Evolutionary conservation across 2,888 invertebrate genomes (phyloP), one percentile per base, ranked within the genome.

Genomic region (Matsumyia berberina): DNA sequence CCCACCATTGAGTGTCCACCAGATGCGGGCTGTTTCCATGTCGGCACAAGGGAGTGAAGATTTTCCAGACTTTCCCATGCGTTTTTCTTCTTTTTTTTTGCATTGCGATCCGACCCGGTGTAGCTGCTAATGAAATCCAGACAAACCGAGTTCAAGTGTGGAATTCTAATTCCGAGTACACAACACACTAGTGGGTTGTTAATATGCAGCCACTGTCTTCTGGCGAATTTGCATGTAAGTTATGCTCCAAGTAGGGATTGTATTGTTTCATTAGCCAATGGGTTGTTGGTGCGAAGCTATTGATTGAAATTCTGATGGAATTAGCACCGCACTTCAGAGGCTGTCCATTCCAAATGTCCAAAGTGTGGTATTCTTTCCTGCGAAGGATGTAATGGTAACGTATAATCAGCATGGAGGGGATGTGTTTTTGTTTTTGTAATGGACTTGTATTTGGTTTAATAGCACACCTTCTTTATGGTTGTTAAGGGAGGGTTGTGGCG

Each of bases 161-260:
- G 49, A 64, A 39, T 77, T 70, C 51, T 70, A 76, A 70, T 81
- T 74, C 55, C 11, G 35, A 76, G 64, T 51, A 69, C 55, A 64
- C 35, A 9, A 69, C 55, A 64, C 35, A 9, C 57, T 46, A n/a
- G 55, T 24, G 62, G 49, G 29, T 70, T 35, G 69, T 81, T 81
- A 70, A 57, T 77, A 82, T 82, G 64, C 81, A 77, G 37, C 51
- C 35, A 51, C 49, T 70, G 81, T 76, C 76, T 17, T 70, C 69
- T 42, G 35, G 35, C 19, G 49, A 81, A 77, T 70, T 76, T 42
- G 69, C 58, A 57, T 81, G 62, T 76, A 81, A 81, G 70, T 70
- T 69, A 70, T 69, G 73, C 42, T 73, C 35, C 19, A 29, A 64
- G 53, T 58, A 73, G 44, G 66, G 58, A 9, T 49, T 24, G 51